These are phyloP conservation scores for Orestias chungarensis DNA, from an alignment of 2,797 vertebrate species.

Conservation along the genomic window DNA sequence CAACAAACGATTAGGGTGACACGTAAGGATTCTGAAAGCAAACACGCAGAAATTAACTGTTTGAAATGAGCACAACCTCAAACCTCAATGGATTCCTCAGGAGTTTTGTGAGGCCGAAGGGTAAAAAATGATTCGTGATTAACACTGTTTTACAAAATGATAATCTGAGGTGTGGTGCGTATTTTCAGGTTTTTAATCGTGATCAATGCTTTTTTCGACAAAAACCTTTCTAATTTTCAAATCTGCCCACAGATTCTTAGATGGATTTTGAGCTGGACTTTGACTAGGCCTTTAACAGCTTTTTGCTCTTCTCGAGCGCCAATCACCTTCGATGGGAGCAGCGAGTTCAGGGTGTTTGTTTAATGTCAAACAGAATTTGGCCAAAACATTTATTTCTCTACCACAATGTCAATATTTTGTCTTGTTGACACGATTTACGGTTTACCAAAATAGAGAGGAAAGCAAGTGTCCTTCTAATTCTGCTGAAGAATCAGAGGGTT, in stretches of 20 bases:
- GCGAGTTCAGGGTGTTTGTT: too few species aligned
- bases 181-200: background rate
- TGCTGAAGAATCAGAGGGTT: too few species aligned
- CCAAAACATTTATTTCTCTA: background rate
- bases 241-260: background rate
- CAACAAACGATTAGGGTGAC: background rate
- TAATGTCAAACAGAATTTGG: too few species aligned
- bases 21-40: background rate
- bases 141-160: background rate
- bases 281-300: background rate
- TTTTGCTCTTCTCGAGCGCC: background rate
- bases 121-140: background rate
- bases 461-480: background rate
- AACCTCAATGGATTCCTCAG: background rate
- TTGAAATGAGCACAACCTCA: background rate
- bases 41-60: background rate
- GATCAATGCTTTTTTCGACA: background rate
- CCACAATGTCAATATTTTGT: background rate
- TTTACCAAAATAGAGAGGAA: too few species aligned
- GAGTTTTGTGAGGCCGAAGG: background rate
- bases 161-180: background rate
- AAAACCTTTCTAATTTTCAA: background rate
- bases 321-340: background rate
- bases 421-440: background rate
- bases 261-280: background rate